Percentiles rank a stretch among this genome's conserved stretches.
These are phyloP conservation scores for Meriones unguiculatus DNA, from an alignment of 2,113 vertebrate species.

Conservation along the genomic window DNA sequence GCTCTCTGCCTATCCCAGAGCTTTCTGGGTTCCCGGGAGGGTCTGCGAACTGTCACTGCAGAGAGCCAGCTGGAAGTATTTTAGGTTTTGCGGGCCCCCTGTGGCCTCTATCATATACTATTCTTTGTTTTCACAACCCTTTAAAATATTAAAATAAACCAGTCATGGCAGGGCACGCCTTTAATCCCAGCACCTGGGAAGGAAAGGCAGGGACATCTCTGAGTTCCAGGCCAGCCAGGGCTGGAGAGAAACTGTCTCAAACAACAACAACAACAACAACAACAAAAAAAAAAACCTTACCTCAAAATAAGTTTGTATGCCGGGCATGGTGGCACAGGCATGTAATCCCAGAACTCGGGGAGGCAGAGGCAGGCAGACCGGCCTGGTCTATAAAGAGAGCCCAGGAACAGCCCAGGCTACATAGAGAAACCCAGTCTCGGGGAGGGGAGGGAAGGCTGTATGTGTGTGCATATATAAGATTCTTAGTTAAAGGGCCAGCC, in stretches of 20 bases:
- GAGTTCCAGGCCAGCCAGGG: not conserved
- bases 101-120: not conserved
- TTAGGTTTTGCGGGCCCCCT: not conserved
- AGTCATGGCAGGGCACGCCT: not conserved
- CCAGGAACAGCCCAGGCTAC: too few species aligned
- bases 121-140: conserved; percentile 49
- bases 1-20: not conserved
- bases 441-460: not conserved
- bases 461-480: not conserved
- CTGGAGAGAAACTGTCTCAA: not conserved
- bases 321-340: too few species aligned
- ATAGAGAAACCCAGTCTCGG: too few species aligned
- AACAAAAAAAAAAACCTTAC: not conserved
- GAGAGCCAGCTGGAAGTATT: conserved; percentile 46
- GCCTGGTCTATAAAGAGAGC: too few species aligned
- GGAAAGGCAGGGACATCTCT: not conserved
- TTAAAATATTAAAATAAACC: conserved; percentile 2
- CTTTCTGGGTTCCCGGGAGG: conserved; percentile 23
- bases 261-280: not conserved
- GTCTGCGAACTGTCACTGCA: conserved; percentile 14
- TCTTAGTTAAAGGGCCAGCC: conserved; percentile 41
- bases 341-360: too few species aligned
- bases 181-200: not conserved
- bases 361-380: too few species aligned
- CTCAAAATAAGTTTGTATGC: not conserved